Evolutionary conservation across 2,113 vertebrate species (phyloP), one percentile per base, ranked within the genome.

Genomic region (Calyptommatus sinebrachiatus): DNA sequence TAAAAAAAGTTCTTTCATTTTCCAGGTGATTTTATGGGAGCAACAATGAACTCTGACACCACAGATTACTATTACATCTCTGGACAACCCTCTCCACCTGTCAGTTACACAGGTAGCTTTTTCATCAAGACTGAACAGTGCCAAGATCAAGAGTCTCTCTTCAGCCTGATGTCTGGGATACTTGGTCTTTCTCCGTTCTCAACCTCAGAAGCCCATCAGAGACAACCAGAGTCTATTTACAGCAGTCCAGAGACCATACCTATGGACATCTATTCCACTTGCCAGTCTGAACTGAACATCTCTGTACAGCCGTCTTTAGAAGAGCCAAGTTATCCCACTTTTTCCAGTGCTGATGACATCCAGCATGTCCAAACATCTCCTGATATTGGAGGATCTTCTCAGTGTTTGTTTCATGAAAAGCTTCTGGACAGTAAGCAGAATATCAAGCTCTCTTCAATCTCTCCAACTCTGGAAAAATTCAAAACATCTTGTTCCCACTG

Each of bases 101-200:
- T 99, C 91, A 96, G 97, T 91, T 99, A 99, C 95, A 97, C 97
- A 1, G 98, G 98, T 91, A 99, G 98, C 91, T 99, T 99, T 95
- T 98, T 99, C 92, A 97, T 99, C 83, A 97, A 99, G 90, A 96
- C 97, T 0, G 97, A 97, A 91, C 96, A 96, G 80, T 94, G 97
- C 53, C 97, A 96, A 93, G 97, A 97, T 90, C 97, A 97, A 71
- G 98, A 99, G 85, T 97, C 97, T 57, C 95, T 99, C 86, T 97
- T 99, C 94, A 99, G 97, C 90, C 96, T 99, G 93, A 99, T 99
- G 95, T 98, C 97, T 0, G 98, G 98, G 75, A 99, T 99, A 81
- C 94, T 99, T 78, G 98, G 98, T 61, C 96, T 99, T 81, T 97
- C 98, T 5, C 96, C 98, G 0, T 94, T 97, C 85, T 90, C 97